Conservation (phyloP, 2,888 invertebrate genomes). For the Odontocolon sp. region DNA sequence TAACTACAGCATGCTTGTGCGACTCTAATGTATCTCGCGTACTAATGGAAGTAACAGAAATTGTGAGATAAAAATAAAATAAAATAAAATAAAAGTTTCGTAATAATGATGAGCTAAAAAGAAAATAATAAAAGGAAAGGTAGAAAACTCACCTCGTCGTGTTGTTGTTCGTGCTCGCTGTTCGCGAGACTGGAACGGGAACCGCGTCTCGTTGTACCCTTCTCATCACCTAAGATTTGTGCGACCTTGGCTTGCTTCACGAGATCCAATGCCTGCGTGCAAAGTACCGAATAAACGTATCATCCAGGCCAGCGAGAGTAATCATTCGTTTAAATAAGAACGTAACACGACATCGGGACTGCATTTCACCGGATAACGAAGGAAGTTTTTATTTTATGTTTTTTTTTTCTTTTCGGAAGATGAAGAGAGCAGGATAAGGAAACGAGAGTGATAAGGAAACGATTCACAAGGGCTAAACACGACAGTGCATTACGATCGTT, state of each 20-base stretch:
- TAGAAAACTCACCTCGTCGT: constrained; percentile 88
- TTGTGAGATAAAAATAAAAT: constrained; percentile 17
- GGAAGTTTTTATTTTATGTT: neutral
- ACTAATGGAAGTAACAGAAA: constrained; percentile 47
- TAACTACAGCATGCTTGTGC: constrained; percentile 66
- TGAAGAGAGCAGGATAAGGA: neutral
- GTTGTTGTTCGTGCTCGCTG: constrained; percentile 87
- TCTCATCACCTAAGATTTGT: constrained; percentile 86
- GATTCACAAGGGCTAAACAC: neutral
- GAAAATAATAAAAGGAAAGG: constrained; percentile 11
- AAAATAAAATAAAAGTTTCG: constrained; percentile 32
- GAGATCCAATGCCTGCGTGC: constrained; percentile 91
- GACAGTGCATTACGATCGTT: constrained; percentile 9
- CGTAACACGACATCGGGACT: neutral
- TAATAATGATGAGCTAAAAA: constrained; percentile 17
- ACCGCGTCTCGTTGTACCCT: constrained; percentile 86
- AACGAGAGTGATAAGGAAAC: constrained; percentile 14
- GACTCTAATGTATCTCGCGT: constrained; percentile 60
- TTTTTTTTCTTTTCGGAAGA: too few species aligned
- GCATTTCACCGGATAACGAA: neutral
- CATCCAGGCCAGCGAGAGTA: constrained; percentile 39
- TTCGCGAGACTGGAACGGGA: constrained; percentile 87
- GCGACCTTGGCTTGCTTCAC: constrained; percentile 95
- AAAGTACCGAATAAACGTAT: constrained; percentile 54
- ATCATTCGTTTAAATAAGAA: neutral